Evolutionary conservation across 2,113 vertebrate genomes (phyloP), one percentile per base, ranked within the genome.

Genomic region (Sinocyclocheilus anshuiensis): DNA sequence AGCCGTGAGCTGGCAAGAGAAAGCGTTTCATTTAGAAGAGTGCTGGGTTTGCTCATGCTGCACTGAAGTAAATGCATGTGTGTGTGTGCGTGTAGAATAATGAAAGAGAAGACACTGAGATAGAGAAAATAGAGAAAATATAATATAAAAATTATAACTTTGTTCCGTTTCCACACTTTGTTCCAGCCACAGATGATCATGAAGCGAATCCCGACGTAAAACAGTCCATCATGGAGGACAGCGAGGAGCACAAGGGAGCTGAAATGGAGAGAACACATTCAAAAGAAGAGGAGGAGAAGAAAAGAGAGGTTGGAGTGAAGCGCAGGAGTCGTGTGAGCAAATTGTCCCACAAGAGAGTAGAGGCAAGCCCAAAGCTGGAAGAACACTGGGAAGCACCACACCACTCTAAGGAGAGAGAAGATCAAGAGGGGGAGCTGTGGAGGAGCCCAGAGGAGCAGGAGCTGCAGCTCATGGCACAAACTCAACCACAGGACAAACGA

Each of bases 251-350:
- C 29, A 90, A 91, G 36, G 36, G 24, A 45, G 78, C 53, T 9
- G 89, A 90, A 86, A 79, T 86, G 72, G 81, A 85, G 76, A 29
- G 57, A 86, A 11, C 80, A 80, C 36, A 86, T 22, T 13, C 81
- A 16, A 67, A 87, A n/a, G 72, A 87, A 2, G 87, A 90, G 50
- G 87, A 87, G 53, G 87, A 86, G 53, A 45, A 59, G 15, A 94
- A 91, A 86, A 88, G 65, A 45, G 86, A 86, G 26, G 82, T 83
- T 53, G 87, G n/a, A 15, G 86, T 95, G 87, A 95, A 95, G 89
- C 92, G 33, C 4, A 95, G 95, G 96, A 95, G 93, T 91, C 95
- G 93, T 88, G 94, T 95, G 93, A 94, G 94, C 59, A 94, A 95
- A 87, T 87, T 95, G 88, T 95, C 93, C 88, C 67, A 89, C 83